Percentiles rank a stretch among this genome's conserved stretches.
Conservation (phyloP, 2,888 invertebrate species). For the Drymonia ruficornis region DNA sequence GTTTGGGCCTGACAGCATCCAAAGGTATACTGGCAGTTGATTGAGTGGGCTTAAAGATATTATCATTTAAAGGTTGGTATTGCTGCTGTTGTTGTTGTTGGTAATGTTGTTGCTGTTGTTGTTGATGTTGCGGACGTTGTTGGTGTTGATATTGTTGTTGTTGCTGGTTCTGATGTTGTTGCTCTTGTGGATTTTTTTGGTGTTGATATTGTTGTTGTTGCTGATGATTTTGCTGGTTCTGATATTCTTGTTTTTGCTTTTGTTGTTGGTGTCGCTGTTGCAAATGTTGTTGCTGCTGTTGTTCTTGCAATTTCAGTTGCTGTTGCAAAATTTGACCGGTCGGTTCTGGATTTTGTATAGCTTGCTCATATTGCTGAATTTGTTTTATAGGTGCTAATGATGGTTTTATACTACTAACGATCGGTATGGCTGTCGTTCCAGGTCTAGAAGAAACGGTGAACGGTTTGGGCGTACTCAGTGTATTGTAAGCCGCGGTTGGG, state of each 20-base stretch:
- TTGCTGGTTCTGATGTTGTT: conserved; percentile 9
- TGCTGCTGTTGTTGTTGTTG: conserved; percentile 42
- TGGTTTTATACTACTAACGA: conserved; percentile 38
- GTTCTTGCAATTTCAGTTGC: background rate
- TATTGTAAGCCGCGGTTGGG: conserved; percentile 63
- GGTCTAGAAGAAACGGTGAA: conserved; percentile 60
- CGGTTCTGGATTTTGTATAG: conserved; percentile 42
- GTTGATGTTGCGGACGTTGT: conserved; percentile 15
- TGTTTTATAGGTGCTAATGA: conserved; percentile 33
- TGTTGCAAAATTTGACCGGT: conserved; percentile 27
- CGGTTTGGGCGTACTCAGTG: conserved; percentile 77
- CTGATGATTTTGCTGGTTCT: conserved; percentile 15
- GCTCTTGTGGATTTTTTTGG: background rate
- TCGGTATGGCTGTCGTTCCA: conserved; percentile 40
- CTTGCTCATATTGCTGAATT: conserved; percentile 39
- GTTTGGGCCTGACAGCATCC: conserved; percentile 58
- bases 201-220: background rate
- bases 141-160: conserved; percentile 3
- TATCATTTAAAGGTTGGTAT: conserved; percentile 42
- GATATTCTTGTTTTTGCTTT: background rate
- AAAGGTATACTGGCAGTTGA: conserved; percentile 49
- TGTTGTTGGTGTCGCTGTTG: background rate
- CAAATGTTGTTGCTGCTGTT: background rate
- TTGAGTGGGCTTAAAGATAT: conserved; percentile 36
- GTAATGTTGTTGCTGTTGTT: conserved; percentile 13